These are phyloP conservation scores for Bradypus variegatus DNA, from an alignment of 2,797 vertebrate genomes.

Conservation along the genomic window DNA sequence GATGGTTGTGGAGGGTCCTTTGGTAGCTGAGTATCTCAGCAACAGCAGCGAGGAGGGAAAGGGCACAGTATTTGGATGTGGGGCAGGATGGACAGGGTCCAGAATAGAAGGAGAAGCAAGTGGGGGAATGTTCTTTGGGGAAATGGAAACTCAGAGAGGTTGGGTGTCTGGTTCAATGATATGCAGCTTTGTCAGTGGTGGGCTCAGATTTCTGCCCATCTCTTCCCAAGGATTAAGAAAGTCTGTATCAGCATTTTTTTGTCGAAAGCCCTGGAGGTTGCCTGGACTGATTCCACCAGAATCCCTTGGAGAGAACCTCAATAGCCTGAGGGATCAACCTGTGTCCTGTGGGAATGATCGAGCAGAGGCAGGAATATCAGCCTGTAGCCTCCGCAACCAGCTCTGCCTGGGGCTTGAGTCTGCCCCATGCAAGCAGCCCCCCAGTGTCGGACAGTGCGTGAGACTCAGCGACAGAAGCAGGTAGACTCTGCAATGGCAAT, in stretches of 20 bases:
- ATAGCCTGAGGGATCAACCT: background rate
- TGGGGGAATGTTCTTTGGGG: background rate
- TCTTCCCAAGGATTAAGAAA: background rate
- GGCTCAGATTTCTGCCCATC: background rate
- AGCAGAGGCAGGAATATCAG: no score
- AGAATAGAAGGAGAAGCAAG: background rate
- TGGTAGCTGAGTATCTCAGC: background rate
- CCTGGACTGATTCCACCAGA: background rate
- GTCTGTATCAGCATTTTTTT: background rate
- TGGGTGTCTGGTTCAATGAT: background rate
- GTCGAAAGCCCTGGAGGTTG: background rate
- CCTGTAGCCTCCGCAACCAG: background rate
- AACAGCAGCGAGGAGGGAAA: background rate
- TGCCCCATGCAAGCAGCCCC: background rate
- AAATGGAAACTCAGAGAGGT: background rate
- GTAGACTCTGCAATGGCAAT: background rate
- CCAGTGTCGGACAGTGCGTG: background rate
- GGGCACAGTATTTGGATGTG: rapidly evolving
- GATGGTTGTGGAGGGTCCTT: background rate
- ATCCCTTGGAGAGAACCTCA: background rate
- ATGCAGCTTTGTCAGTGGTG: background rate
- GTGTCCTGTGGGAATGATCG: background rate
- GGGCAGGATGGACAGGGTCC: background rate
- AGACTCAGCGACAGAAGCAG: background rate
- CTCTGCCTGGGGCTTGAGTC: background rate